These are phyloP conservation scores for Chrysaora quinquecirrha DNA, from an alignment of 30 jellyfish, hydroid and myxozoan species.

Conservation along the genomic window DNA sequence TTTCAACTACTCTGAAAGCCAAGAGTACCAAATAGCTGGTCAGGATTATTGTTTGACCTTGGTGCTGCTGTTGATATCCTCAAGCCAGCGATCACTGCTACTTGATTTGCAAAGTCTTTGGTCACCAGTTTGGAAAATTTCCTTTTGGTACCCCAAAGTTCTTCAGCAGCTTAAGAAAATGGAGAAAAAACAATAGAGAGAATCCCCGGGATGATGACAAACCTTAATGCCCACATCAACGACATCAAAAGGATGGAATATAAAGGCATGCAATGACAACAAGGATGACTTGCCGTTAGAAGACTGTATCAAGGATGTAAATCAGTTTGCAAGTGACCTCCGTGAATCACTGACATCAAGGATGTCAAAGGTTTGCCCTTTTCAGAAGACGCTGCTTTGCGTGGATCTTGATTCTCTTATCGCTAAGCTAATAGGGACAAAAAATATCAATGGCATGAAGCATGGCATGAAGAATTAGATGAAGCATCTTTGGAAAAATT, in stretches of 20 bases:
- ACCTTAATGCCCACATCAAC: conserved; percentile 9
- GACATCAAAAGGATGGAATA: conserved; percentile 34
- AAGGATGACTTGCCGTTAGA: conserved; percentile 25
- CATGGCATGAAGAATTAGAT: conserved; percentile 17
- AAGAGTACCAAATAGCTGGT: conserved; percentile 38
- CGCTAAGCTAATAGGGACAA: too few species aligned
- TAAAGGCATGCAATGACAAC: conserved; percentile 19
- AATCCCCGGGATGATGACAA: conserved; percentile 27
- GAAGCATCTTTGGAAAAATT: conserved; percentile 15
- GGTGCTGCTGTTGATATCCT: conserved; percentile 49
- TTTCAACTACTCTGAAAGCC: conserved; percentile 29
- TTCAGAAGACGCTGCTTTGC: too few species aligned
- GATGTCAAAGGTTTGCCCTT: too few species aligned
- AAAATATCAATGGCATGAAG: not conserved
- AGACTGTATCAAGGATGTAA: conserved; percentile 15
- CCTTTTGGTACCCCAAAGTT: conserved; percentile 12
- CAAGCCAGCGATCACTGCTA: conserved; percentile 28
- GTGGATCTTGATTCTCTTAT: too few species aligned
- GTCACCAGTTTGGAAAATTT: conserved; percentile 27
- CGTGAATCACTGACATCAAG: too few species aligned
- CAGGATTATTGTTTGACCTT: conserved; percentile 46
- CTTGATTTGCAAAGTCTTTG: conserved; percentile 24
- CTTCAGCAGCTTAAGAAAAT: conserved; percentile 3
- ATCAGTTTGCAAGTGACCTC: conserved; percentile 11
- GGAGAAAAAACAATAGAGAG: conserved; percentile 5